These are phyloP conservation scores for Protodeltote pygarga DNA, from an alignment of 2,888 invertebrate species.

Conservation along the genomic window DNA sequence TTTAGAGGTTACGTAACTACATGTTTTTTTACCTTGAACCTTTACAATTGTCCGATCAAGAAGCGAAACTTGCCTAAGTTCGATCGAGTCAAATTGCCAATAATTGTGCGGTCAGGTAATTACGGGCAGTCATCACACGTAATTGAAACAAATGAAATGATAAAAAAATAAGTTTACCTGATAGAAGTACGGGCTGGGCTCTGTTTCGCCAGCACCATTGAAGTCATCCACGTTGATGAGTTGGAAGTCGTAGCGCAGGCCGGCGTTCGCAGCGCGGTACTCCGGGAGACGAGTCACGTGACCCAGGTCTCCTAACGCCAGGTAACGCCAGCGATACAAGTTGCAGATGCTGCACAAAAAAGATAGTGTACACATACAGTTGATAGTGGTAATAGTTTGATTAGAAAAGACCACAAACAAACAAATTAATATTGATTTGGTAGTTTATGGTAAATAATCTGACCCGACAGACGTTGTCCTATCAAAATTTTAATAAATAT, in stretches of 20 bases:
- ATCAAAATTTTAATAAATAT: too few species aligned
- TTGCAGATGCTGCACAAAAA: slow-evolving; percentile 91
- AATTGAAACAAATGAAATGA: too few species aligned
- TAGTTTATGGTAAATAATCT: too few species aligned
- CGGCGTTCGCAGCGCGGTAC: slow-evolving; percentile 96
- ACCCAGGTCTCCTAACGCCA: slow-evolving; percentile 96
- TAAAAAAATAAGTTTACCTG: slow-evolving; percentile 88
- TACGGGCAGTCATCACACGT: too few species aligned
- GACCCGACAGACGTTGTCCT: too few species aligned
- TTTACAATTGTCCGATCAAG: too few species aligned
- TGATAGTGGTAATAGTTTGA: too few species aligned
- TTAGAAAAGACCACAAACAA: not conserved
- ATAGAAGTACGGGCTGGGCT: slow-evolving; percentile 99
- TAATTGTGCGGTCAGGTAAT: not conserved
- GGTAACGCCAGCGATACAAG: slow-evolving; percentile 98
- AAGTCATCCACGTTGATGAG: slow-evolving; percentile 98
- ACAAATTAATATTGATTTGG: too few species aligned
- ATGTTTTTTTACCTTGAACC: too few species aligned
- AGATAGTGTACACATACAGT: not conserved
- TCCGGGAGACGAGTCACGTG: slow-evolving; percentile 95
- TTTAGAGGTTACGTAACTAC: too few species aligned
- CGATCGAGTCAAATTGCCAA: too few species aligned
- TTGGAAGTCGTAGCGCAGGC: slow-evolving; percentile 97
- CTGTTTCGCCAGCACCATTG: slow-evolving; percentile 98
- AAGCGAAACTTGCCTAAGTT: too few species aligned